Conservation (phyloP, 2,113 vertebrate genomes). For the Nettapus auritus region DNA sequence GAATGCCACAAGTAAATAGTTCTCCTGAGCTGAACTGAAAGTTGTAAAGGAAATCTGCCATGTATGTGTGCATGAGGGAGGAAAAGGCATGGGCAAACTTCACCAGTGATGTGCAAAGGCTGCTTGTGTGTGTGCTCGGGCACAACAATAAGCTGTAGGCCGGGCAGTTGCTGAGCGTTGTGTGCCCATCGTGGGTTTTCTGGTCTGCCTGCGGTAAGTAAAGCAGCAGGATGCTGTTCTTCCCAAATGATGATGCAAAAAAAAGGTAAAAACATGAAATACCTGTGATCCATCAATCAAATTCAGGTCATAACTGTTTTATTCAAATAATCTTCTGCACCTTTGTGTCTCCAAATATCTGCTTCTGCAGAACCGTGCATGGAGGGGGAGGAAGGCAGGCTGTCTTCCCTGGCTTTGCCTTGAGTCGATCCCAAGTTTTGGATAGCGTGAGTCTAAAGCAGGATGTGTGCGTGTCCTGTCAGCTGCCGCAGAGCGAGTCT, state of each 20-base stretch:
- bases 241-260: background rate
- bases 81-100: background rate
- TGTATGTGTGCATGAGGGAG: background rate
- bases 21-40: background rate
- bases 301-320: background rate
- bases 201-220: background rate
- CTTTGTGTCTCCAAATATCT: background rate
- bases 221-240: background rate
- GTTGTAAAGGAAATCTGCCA: background rate
- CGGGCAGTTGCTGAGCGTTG: background rate
- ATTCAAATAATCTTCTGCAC: rapidly evolving
- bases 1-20: background rate
- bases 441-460: background rate
- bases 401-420: background rate
- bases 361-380: background rate
- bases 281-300: background rate
- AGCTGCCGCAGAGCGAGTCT: background rate
- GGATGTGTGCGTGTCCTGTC: background rate
- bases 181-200: background rate
- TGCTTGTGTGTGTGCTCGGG: rapidly evolving
- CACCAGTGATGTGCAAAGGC: background rate
- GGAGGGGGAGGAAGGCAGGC: background rate
- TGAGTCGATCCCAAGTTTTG: background rate
- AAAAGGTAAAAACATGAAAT: background rate
- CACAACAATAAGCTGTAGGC: background rate